Conservation (phyloP, 2,113 vertebrate species). For the Octodon degus region DNA sequence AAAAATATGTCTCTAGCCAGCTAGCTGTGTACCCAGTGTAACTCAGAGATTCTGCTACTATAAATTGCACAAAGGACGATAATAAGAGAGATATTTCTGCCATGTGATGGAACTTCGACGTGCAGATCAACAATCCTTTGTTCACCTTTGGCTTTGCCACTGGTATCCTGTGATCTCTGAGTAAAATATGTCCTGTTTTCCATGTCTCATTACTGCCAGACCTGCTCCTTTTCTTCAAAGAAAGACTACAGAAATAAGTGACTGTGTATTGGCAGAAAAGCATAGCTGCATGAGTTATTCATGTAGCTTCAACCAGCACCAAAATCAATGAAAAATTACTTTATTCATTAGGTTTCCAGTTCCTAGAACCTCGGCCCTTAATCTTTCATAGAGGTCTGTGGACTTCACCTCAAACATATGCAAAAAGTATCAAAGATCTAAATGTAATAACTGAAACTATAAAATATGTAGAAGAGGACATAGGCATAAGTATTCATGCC, state of each 20-base stretch:
- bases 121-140: neutral
- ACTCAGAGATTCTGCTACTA: neutral
- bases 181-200: neutral
- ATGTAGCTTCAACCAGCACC: neutral
- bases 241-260: neutral
- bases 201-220: neutral
- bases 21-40: neutral
- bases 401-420: neutral
- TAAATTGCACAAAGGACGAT: neutral
- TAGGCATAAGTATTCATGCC: neutral
- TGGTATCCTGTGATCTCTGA: neutral
- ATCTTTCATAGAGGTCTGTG: neutral
- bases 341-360: neutral
- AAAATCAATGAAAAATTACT: neutral
- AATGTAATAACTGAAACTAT: neutral
- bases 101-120: neutral
- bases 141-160: neutral
- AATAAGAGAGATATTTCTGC: neutral
- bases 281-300: neutral
- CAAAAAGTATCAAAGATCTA: neutral
- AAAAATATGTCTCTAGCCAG: neutral
- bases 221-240: neutral
- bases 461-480: neutral
- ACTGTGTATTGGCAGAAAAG: neutral
- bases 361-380: neutral